These are phyloP conservation scores for Dynastes grantii DNA, from an alignment of 2,888 invertebrate species.

Conservation along the genomic window DNA sequence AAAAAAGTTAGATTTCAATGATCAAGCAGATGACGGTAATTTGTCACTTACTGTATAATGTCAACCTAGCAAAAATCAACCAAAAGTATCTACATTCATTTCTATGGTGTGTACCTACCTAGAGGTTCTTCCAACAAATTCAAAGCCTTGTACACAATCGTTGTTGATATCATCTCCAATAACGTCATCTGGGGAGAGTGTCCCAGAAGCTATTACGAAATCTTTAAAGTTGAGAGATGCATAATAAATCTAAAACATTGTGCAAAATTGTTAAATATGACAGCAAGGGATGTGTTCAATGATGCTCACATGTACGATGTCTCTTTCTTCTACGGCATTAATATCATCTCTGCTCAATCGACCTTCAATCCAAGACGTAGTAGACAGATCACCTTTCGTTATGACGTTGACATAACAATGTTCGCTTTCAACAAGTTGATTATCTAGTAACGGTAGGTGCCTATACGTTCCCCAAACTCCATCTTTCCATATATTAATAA, in stretches of 20 bases:
- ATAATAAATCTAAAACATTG: conserved; percentile 73
- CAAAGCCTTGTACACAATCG: conserved; percentile 76
- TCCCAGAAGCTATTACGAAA: conserved; percentile 93
- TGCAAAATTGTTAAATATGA: not conserved
- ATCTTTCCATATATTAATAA: conserved; percentile 83
- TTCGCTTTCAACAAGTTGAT: conserved; percentile 70
- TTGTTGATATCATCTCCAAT: conserved; percentile 73
- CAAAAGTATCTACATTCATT: no score
- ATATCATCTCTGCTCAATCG: conserved; percentile 64
- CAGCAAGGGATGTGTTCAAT: no score
- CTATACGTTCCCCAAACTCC: conserved; percentile 80
- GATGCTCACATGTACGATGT: conserved; percentile 54
- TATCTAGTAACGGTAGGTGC: conserved; percentile 79
- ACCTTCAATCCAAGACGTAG: conserved; percentile 89
- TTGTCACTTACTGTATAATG: no score
- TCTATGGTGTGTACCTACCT: conserved; percentile 49
- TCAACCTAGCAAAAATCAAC: no score
- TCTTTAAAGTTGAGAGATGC: conserved; percentile 93
- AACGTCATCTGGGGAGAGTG: conserved; percentile 86
- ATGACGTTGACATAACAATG: conserved; percentile 86
- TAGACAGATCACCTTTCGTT: conserved; percentile 89
- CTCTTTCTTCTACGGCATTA: conserved; percentile 55
- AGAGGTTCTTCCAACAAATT: conserved; percentile 72
- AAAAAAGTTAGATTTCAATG: no score
- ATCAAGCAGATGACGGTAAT: no score